Evolutionary conservation across 2,888 invertebrate genomes (phyloP).

Genomic region (Hybos culiciformis): DNA sequence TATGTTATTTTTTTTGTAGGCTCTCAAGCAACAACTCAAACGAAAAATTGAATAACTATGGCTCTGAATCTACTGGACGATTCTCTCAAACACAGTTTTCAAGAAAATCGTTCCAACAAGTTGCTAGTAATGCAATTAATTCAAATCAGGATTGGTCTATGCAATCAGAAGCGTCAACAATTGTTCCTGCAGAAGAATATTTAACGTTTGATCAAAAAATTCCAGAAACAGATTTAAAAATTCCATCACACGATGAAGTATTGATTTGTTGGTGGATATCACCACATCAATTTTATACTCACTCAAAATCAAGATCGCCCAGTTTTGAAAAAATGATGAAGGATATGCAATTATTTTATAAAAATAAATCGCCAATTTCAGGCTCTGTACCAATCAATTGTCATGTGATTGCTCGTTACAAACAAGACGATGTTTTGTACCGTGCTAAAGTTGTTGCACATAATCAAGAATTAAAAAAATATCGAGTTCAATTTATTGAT

Average conservation of each 20-base stretch:
- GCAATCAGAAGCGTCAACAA: too few species aligned
- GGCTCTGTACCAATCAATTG: slow-evolving; percentile 41
- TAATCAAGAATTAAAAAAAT: slow-evolving; percentile 42
- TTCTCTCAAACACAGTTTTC: neutral
- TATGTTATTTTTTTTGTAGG: neutral
- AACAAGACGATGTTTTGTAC: slow-evolving; percentile 56
- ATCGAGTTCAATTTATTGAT: slow-evolving; percentile 59
- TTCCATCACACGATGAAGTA: slow-evolving; percentile 43
- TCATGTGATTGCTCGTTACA: slow-evolving; percentile 54
- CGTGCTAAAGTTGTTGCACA: slow-evolving; percentile 50
- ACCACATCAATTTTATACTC: slow-evolving; percentile 57
- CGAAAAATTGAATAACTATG: slow-evolving; percentile 2
- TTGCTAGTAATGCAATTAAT: neutral
- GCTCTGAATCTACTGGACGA: slow-evolving; percentile 5
- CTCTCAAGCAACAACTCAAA: neutral
- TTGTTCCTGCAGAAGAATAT: slow-evolving; percentile 31
- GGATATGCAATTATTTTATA: slow-evolving; percentile 53
- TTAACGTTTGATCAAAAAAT: slow-evolving; percentile 39
- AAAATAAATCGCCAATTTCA: slow-evolving; percentile 29
- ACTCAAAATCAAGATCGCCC: slow-evolving; percentile 38
- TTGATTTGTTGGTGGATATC: slow-evolving; percentile 62
- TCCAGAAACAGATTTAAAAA: slow-evolving; percentile 36
- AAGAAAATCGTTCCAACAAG: too few species aligned
- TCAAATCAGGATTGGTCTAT: neutral
- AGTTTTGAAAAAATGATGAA: slow-evolving; percentile 57